Percentiles rank a stretch among this genome's conserved stretches.
These are phyloP conservation scores for Alloscopus bannaensis DNA, from an alignment of 2,888 invertebrate species.

Conservation along the genomic window DNA sequence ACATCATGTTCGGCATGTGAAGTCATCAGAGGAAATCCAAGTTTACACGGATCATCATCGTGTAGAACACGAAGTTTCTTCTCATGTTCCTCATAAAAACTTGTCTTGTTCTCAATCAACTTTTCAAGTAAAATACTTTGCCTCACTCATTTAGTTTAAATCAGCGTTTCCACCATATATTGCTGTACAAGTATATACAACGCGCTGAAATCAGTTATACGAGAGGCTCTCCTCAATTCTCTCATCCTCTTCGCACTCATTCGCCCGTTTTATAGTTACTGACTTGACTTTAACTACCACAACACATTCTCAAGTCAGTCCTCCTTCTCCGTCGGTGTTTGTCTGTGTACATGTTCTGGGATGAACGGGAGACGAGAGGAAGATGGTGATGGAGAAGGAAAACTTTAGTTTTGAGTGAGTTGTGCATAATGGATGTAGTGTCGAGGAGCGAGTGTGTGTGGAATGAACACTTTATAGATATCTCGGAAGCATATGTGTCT, in stretches of 20 bases:
- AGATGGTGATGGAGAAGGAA: constrained; percentile 7
- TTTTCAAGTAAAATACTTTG: background rate
- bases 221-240: too few species aligned
- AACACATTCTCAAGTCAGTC: too few species aligned
- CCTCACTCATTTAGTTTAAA: background rate
- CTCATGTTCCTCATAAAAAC: background rate
- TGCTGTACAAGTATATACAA: too few species aligned
- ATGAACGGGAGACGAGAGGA: background rate
- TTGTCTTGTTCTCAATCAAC: constrained; percentile 14
- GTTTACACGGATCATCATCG: too few species aligned
- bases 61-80: background rate
- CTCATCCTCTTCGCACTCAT: too few species aligned
- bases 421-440: constrained; percentile 25
- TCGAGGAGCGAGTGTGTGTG: constrained; percentile 3
- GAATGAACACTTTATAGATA: too few species aligned
- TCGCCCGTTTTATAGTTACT: too few species aligned
- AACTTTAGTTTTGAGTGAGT: constrained; percentile 25
- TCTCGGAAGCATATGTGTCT: too few species aligned
- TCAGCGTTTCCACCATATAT: background rate
- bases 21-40: too few species aligned
- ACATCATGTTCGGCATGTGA: background rate
- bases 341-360: background rate
- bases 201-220: too few species aligned
- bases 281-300: too few species aligned
- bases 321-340: too few species aligned